A percentile compares a stretch with the other conserved stretches of the same genome.
Evolutionary conservation across 2,113 vertebrate species (phyloP).

Genomic region (Pan paniscus): DNA sequence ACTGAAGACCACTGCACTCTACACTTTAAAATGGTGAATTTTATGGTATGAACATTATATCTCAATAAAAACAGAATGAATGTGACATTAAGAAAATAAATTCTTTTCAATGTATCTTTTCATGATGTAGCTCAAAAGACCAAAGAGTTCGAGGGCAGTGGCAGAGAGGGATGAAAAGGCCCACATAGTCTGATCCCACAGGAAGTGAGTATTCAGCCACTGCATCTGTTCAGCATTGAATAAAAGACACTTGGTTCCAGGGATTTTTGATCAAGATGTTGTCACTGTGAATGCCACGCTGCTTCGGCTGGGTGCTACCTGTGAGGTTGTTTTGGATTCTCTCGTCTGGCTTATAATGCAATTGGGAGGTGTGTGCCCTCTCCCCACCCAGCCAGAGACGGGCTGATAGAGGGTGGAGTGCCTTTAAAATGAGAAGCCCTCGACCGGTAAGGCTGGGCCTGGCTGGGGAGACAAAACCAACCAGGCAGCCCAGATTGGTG

Average conservation of each 20-base stretch:
- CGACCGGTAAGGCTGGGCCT: not conserved
- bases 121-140: not conserved
- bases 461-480: not conserved
- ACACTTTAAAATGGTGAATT: not conserved
- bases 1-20: not conserved
- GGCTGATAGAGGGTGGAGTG: not conserved
- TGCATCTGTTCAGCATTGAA: not conserved
- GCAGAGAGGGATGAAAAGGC: not conserved
- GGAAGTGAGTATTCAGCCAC: not conserved
- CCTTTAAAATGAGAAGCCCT: not conserved
- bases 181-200: not conserved
- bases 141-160: not conserved
- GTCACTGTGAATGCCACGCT: not conserved
- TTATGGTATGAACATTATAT: not conserved
- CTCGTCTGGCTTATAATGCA: not conserved
- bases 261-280: not conserved
- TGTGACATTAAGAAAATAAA: not conserved
- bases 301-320: not conserved
- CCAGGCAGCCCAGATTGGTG: not conserved
- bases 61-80: not conserved
- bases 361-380: not conserved
- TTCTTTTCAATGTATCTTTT: not conserved
- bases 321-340: not conserved
- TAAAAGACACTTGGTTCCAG: not conserved
- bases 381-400: not conserved